These are phyloP conservation scores for Spondyliosoma cantharus DNA, from an alignment of 2,797 vertebrate genomes.

Conservation along the genomic window DNA sequence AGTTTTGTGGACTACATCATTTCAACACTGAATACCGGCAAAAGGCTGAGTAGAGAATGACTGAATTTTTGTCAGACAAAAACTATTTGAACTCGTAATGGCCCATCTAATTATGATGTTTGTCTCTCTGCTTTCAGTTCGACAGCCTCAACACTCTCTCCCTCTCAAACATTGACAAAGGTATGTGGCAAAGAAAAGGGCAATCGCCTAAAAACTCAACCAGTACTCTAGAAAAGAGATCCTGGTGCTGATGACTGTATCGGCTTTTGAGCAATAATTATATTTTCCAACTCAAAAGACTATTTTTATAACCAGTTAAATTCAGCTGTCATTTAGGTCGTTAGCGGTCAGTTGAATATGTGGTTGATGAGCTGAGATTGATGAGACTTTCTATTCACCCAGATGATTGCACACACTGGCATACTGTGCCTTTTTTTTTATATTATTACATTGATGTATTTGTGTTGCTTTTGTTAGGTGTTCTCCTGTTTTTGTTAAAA, in stretches of 20 bases:
- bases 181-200: slow-evolving; percentile 74
- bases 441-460: neutral
- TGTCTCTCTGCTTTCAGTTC: slow-evolving; percentile 86
- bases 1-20: too few relatives aligned
- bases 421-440: neutral
- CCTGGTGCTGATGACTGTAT: neutral
- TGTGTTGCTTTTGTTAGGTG: neutral
- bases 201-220: neutral
- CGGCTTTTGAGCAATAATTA: neutral
- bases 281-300: neutral
- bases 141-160: slow-evolving; percentile 92
- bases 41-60: too few relatives aligned
- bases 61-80: neutral
- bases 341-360: neutral
- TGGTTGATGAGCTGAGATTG: neutral
- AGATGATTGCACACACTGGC: neutral
- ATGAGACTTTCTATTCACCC: neutral
- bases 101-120: slow-evolving; percentile 1
- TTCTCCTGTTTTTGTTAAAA: neutral
- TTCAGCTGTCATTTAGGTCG: slow-evolving; percentile 1
- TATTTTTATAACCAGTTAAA: neutral
- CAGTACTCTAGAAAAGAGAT: neutral
- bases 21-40: too few relatives aligned
- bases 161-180: slow-evolving; percentile 92
- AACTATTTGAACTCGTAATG: neutral